Conservation (phyloP, 2,113 vertebrate species). For the Microtus pennsylvanicus region DNA sequence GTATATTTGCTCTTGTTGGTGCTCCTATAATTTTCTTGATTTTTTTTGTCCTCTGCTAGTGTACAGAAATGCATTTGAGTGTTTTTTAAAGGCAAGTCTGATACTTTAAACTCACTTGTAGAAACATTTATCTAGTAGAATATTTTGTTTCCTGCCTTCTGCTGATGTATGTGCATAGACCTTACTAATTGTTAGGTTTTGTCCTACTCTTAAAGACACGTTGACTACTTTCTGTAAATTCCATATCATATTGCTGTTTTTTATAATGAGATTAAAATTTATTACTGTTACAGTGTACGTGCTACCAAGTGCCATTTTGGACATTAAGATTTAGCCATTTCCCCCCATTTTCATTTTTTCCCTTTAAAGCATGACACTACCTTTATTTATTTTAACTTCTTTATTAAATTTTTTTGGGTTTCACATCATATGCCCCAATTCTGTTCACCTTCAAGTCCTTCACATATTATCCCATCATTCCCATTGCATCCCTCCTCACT, state of each 20-base stretch:
- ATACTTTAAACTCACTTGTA: conserved; percentile 14
- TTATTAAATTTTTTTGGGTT: too few species aligned
- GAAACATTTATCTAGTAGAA: conserved; percentile 58
- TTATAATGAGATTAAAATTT: conserved; percentile 47
- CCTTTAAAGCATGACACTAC: too few species aligned
- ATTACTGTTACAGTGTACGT: neutral
- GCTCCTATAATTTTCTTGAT: conserved; percentile 9
- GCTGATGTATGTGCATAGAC: neutral
- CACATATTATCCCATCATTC: too few species aligned
- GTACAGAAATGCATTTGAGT: neutral
- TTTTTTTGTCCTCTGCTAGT: neutral
- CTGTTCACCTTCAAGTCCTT: too few species aligned
- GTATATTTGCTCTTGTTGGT: neutral
- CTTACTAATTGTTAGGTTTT: neutral
- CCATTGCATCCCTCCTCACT: too few species aligned
- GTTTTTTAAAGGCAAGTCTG: conserved; percentile 19
- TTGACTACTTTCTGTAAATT: conserved; percentile 27
- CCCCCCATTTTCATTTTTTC: neutral
- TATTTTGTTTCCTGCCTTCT: conserved; percentile 34
- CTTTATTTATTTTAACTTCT: too few species aligned
- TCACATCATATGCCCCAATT: too few species aligned
- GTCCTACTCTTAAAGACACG: conserved; percentile 45
- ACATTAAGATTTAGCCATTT: conserved; percentile 22
- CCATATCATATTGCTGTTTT: conserved; percentile 10
- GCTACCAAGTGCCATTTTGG: neutral